Base-by-base conservation (phyloP, 2,113 vertebrate genomes). In the Polypterus bichir region DNA sequence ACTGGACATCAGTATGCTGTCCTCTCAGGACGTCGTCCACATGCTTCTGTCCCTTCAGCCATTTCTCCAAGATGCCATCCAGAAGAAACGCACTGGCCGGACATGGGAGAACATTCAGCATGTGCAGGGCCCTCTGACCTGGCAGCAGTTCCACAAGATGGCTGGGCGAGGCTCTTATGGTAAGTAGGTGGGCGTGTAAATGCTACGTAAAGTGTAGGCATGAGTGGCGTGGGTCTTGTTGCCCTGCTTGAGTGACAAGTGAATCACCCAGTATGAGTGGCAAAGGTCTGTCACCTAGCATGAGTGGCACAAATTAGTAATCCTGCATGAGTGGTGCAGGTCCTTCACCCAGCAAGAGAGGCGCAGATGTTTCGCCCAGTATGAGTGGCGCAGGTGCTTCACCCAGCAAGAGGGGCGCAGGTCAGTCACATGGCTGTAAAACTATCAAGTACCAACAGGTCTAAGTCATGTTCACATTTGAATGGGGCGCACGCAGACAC, bases 121-220 rank as follows among this genome's bases (percentile, higher is more conserved):
- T 0, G 95, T 98, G 62, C 95, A 98, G 81, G 95, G 95, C 3
- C 95, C 95, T 0, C 92, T 98, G 66, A 98, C 95, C 48, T 98
- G 95, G 95, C 95, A 98, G 81, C 95, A 98, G 61, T 98, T 98
- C 81, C 95, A 98, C 66, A 98, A 98, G 68, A 98, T 97, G 93
- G 95, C 95, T 1, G 95, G 95, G 7, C 86, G 95, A 51, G 95
- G 95, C 4, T 97, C 95, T 62, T 98, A 97, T 0, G 95, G 95
- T 97, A 79, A 71, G 6, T 45, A 6, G 7, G 3, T 3, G 4
- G 3, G 47, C 1, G 0, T 9, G 2, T 5, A 5, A 27, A 47
- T 44, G 44, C 4, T 3, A 0, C 0, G 6, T n/a, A 45, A 27
- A 2, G 27, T 27, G 27, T 2, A 27, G 27, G 27, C 27, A 27